phyloP scores from a whole-genome alignment of 2,888 invertebrate species.

The Tillus elongatus region DNA sequence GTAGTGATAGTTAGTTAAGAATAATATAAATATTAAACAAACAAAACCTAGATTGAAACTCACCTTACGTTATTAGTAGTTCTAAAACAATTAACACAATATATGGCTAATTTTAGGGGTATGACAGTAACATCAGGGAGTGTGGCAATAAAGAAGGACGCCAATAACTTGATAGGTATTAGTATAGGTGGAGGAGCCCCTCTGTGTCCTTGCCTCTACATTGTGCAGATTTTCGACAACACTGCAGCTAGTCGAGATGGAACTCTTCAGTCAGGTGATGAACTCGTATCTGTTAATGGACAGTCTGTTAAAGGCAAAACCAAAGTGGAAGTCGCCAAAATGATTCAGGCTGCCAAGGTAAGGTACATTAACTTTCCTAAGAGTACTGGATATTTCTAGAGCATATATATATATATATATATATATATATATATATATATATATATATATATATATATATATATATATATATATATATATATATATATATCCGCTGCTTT shows the following conservation, averaged over 20 bases:
- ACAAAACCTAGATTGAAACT: no score
- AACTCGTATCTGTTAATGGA: constrained; percentile 88
- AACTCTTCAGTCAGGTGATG: constrained; percentile 93
- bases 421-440: no score
- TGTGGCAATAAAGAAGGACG: constrained; percentile 82
- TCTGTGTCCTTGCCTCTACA: constrained; percentile 92
- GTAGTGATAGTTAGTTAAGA: no score
- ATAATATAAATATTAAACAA: no score
- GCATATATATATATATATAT: no score
- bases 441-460: no score
- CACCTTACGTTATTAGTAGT: no score
- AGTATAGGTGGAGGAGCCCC: constrained; percentile 97
- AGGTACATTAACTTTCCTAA: constrained; percentile 7
- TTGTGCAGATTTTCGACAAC: constrained; percentile 98
- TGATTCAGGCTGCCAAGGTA: constrained; percentile 89
- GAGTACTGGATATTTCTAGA: no score
- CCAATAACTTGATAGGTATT: constrained; percentile 90
- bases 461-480: no score
- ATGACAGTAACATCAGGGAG: constrained; percentile 96
- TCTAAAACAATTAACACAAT: no score
- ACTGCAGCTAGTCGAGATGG: constrained; percentile 92
- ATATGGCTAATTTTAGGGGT: constrained; percentile 84
- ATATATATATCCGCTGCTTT: no score
- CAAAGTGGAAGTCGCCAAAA: constrained; percentile 97
- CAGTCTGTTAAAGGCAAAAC: constrained; percentile 91